Percentiles rank a stretch among this genome's conserved stretches.
These are phyloP conservation scores for Andrena praecox DNA, from an alignment of 2,888 invertebrate genomes.

Conservation along the genomic window DNA sequence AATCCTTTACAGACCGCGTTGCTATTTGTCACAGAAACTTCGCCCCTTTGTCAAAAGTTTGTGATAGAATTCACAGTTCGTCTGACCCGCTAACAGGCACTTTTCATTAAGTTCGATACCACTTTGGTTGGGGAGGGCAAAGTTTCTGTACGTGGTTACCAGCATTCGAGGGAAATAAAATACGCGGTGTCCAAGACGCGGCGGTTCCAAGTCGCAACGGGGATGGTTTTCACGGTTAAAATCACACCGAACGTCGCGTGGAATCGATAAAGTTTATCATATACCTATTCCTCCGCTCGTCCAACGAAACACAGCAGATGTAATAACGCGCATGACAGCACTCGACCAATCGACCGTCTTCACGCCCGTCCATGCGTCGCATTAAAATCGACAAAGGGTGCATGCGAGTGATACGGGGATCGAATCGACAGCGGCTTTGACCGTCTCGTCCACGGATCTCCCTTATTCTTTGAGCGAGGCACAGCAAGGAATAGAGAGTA, in stretches of 20 bases:
- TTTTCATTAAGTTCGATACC: not conserved
- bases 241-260: constrained; percentile 22
- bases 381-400: constrained; percentile 53
- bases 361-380: constrained; percentile 46
- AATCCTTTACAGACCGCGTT: not conserved
- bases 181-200: not conserved
- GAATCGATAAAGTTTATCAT: constrained; percentile 55
- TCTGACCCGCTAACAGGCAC: not conserved
- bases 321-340: constrained; percentile 60
- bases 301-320: constrained; percentile 47
- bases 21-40: not conserved
- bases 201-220: not conserved
- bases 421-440: constrained; percentile 21
- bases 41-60: not conserved
- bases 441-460: not conserved
- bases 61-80: not conserved
- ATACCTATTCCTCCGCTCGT: constrained; percentile 40
- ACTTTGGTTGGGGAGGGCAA: not conserved
- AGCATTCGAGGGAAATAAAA: not conserved
- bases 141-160: not conserved
- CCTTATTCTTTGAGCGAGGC: not conserved
- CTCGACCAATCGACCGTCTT: constrained; percentile 53
- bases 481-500: not conserved
- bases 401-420: constrained; percentile 34
- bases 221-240: constrained; percentile 31